Evolutionary conservation across 2,888 invertebrate species (phyloP).

Genomic region (Amorpha juglandis): DNA sequence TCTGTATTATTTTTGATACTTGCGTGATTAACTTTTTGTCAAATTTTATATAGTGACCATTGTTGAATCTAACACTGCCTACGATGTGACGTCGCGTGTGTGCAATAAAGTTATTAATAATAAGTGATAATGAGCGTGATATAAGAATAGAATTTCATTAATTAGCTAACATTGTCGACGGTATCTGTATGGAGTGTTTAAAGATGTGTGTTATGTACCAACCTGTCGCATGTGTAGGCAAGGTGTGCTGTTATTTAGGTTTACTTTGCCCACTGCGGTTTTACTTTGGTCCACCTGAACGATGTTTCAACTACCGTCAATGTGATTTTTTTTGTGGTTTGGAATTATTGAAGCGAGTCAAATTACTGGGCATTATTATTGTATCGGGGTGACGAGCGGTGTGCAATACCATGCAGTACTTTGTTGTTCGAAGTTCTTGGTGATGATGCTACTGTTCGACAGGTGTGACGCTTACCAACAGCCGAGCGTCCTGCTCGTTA

Average conservation of each 20-base stretch:
- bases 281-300: background rate
- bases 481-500: too few species aligned
- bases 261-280: background rate
- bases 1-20: slow-evolving; percentile 73
- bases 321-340: too few species aligned
- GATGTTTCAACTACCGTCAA: too few species aligned
- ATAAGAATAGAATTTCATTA: slow-evolving; percentile 23
- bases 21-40: slow-evolving; percentile 62
- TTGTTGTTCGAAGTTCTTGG: too few species aligned
- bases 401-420: too few species aligned
- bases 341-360: too few species aligned
- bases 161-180: slow-evolving; percentile 12
- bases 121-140: slow-evolving; percentile 43
- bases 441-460: too few species aligned
- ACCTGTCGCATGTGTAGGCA: background rate
- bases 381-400: too few species aligned
- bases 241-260: background rate
- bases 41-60: slow-evolving; percentile 54
- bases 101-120: slow-evolving; percentile 52
- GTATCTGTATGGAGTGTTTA: background rate
- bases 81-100: slow-evolving; percentile 53
- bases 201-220: background rate
- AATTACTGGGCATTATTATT: too few species aligned
- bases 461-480: too few species aligned
- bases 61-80: slow-evolving; percentile 59